Conservation (phyloP, 2,888 invertebrate species). For the Cantharis rustica region DNA sequence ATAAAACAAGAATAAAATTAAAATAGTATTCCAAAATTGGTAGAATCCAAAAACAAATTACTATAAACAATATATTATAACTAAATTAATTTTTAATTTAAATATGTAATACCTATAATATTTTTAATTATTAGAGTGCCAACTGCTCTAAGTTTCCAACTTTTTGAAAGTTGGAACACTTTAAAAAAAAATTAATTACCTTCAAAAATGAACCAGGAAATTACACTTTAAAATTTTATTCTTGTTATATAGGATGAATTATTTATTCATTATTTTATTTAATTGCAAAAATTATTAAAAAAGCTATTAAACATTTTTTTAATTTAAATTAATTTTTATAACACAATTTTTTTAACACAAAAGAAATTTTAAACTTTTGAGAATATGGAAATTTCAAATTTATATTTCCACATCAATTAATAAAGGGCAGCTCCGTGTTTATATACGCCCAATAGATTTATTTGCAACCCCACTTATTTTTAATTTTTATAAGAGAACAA, state of each 20-base stretch:
- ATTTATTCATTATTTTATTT: neutral
- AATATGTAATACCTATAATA: neutral
- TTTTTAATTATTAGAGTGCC: neutral
- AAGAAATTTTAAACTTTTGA: neutral
- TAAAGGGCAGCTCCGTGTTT: neutral
- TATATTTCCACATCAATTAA: neutral
- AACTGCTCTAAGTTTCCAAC: neutral
- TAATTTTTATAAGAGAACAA: neutral
- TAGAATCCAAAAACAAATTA: neutral
- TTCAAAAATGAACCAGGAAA: neutral
- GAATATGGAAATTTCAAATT: neutral
- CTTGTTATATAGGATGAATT: neutral
- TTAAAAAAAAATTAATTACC: neutral
- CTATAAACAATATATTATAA: neutral
- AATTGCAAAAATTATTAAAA: neutral
- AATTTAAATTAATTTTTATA: neutral
- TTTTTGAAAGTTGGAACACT: neutral
- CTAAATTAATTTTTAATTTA: neutral
- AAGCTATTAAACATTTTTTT: neutral
- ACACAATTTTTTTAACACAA: neutral
- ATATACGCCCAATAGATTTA: neutral
- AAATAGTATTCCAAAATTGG: neutral
- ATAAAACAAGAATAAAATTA: neutral
- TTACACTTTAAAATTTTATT: neutral
- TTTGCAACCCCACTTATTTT: neutral